A percentile compares a stretch with the other conserved stretches of the same genome.
Evolutionary conservation across 1,140 invertebrate species (phyloP).

Genomic region (Eriocheir sinensis): DNA sequence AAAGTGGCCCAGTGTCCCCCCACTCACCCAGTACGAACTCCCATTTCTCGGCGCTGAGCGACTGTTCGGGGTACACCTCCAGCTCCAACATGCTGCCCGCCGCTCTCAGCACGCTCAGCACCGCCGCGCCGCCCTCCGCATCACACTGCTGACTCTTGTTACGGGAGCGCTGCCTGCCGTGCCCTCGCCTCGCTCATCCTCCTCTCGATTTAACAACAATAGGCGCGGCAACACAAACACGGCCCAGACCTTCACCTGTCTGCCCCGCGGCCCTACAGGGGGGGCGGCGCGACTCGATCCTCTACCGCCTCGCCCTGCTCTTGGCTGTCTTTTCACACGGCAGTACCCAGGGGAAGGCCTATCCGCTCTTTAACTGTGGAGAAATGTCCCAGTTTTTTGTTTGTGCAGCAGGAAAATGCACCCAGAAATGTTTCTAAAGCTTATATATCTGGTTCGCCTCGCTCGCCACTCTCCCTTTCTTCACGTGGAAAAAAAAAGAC

Average conservation of each 20-base stretch:
- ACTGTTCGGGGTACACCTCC: slow-evolving; percentile 96
- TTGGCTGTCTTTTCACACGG: too few relatives aligned
- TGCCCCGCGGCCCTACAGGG: slow-evolving; percentile 47
- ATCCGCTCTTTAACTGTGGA: too few relatives aligned
- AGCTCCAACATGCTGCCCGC: slow-evolving; percentile 91
- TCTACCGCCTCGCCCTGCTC: background rate
- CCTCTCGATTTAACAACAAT: slow-evolving; percentile 78
- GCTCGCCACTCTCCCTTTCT: too few relatives aligned
- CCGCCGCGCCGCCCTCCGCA: background rate
- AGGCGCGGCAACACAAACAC: slow-evolving; percentile 75
- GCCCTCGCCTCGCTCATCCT: slow-evolving; percentile 61
- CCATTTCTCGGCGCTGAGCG: slow-evolving; percentile 97
- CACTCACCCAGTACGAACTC: slow-evolving; percentile 96
- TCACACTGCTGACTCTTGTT: background rate
- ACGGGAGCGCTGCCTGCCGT: slow-evolving; percentile 54
- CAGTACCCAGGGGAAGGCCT: too few relatives aligned
- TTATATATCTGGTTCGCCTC: too few relatives aligned
- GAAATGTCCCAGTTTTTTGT: too few relatives aligned
- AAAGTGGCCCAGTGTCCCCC: background rate
- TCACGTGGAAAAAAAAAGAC: too few relatives aligned
- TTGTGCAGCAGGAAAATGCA: too few relatives aligned
- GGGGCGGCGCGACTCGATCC: background rate
- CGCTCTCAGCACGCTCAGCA: too few relatives aligned
- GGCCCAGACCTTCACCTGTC: background rate
- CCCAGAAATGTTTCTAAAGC: too few relatives aligned